Conservation (phyloP, 2,888 invertebrate species). For the Meteorus colon region DNA sequence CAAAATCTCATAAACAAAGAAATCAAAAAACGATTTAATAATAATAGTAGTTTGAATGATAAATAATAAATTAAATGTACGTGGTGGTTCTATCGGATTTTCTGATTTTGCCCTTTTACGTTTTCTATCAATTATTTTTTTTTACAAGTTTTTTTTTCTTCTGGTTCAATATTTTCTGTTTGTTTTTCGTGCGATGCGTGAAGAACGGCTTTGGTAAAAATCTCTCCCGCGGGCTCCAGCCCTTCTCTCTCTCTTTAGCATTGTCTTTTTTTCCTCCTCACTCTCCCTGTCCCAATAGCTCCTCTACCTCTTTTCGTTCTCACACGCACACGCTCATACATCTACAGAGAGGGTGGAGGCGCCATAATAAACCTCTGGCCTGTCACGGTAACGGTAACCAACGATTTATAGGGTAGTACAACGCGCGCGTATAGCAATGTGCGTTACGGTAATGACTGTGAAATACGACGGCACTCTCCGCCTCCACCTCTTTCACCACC, state of each 20-base stretch:
- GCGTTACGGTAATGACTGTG: constrained; percentile 69
- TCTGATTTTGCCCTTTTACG: background rate
- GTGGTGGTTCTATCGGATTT: background rate
- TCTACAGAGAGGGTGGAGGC: constrained; percentile 46
- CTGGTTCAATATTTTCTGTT: background rate
- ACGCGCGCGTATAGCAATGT: constrained; percentile 62
- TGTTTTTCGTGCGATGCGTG: constrained; percentile 3
- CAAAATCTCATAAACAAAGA: background rate
- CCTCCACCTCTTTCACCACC: constrained; percentile 42
- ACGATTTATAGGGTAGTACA: constrained; percentile 67
- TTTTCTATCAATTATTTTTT: background rate
- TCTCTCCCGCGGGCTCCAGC: background rate
- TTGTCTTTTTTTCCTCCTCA: background rate
- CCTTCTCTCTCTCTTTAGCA: constrained; percentile 25
- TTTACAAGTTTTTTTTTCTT: background rate
- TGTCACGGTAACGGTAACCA: constrained; percentile 63
- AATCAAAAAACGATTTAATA: background rate
- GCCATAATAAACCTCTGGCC: constrained; percentile 61
- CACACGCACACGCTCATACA: constrained; percentile 1
- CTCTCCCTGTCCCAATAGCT: background rate
- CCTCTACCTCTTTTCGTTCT: background rate
- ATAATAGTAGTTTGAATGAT: background rate
- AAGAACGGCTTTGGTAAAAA: constrained; percentile 9
- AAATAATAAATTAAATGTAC: background rate
- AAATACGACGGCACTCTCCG: constrained; percentile 66